phyloP scores from a whole-genome alignment of 2,888 invertebrate genomes.

The Ferdinandea cuprea region DNA sequence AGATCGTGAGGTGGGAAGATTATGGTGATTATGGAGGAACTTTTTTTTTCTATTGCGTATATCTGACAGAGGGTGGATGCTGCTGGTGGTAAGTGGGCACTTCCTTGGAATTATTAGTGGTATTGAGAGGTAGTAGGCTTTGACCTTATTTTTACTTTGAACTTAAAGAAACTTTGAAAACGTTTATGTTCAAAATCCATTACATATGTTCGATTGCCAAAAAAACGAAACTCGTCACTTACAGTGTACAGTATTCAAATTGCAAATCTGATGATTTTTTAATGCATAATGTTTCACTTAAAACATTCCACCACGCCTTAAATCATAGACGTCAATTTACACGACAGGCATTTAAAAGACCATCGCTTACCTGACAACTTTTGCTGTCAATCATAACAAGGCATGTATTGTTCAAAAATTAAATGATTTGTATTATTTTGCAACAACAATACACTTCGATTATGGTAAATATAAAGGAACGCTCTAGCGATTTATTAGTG shows the following conservation, averaged over 20 bases:
- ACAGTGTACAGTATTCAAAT: conserved; percentile 34
- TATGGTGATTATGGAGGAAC: conserved; percentile 58
- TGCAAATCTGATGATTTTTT: conserved; percentile 58
- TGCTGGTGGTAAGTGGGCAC: not conserved
- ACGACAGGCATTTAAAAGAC: conserved; percentile 54
- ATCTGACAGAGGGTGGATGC: not conserved
- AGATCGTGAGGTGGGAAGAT: conserved; percentile 71
- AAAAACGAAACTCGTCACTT: too few relatives aligned
- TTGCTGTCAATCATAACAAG: conserved; percentile 47
- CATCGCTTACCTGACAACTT: conserved; percentile 45
- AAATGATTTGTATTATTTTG: conserved; percentile 53
- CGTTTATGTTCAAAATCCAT: too few relatives aligned
- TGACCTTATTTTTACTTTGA: not conserved
- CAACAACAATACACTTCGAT: conserved; percentile 9
- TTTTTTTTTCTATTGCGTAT: conserved; percentile 20
- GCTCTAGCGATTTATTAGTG: conserved; percentile 34
- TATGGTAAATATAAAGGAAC: conserved; percentile 21
- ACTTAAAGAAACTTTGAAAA: too few relatives aligned
- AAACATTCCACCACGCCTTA: conserved; percentile 59
- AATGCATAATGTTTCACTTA: conserved; percentile 18
- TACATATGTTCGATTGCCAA: too few relatives aligned
- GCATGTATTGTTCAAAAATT: conserved; percentile 39
- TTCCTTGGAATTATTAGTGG: not conserved
- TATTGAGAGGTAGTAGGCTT: not conserved
- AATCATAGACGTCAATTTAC: conserved; percentile 26